Evolutionary conservation across 2,797 vertebrate species (phyloP), one percentile per base, ranked within the genome.

Genomic region (Erethizon dorsatum): DNA sequence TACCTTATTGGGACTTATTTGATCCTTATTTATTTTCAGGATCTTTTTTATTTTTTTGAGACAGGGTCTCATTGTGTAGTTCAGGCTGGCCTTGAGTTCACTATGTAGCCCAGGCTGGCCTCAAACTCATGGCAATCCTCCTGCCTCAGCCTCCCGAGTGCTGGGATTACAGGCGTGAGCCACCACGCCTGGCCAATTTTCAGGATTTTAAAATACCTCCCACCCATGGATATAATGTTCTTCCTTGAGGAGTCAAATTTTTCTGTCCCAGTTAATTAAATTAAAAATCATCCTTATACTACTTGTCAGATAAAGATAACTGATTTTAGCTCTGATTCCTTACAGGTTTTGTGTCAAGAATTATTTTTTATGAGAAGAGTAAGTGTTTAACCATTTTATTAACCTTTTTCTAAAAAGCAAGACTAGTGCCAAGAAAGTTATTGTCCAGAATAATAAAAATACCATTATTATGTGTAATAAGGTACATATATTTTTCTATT

Each of bases 381-480:
- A 83, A 86, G 24, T 59, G 41, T 90, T 96, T 92, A 95, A 88
- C n/a, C 3, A 59, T 83, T 96, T 88, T 4, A 87, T 82, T 91
- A 87, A 57, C 61, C 86, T 59, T 80, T 65, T 73, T 83, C 97
- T 71, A 83, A 82, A 93, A 93, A 92, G 15, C 52, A 89, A 95
- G 79, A 45, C 31, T 89, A 73, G 26, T 65, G 52, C 80, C 63
- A 89, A 78, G 65, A 92, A 94, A 24, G 8, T 94, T 20, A 88
- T 93, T 94, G 26, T 88, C 47, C 33, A 92, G 71, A 95, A 91
- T 91, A 61, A 87, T 75, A 93, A 88, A 78, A 95, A n/a, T 54
- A 54, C 45, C 56, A 56, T 65, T 65, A 57, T 84, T 90, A 57
- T 77, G 95, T 95, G 89, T 31, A 96, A 78, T 86, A 88, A 94